phyloP scores from a whole-genome alignment of 2,113 vertebrate species.

The Pampusana beccarii region DNA sequence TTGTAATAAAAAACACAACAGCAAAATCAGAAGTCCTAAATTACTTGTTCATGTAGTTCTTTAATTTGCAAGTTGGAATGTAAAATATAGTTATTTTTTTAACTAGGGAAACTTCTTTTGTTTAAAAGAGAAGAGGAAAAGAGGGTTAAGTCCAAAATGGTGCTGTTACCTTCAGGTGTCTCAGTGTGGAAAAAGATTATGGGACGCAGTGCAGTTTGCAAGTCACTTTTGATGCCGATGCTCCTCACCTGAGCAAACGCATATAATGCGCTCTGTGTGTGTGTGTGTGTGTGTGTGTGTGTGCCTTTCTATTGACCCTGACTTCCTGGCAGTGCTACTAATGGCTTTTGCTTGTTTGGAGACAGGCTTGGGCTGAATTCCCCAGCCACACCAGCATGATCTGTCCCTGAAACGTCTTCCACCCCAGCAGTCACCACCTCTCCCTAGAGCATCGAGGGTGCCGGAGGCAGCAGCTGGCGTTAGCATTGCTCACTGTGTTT shows the following conservation, averaged over 20 bases:
- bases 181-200: not conserved
- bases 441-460: not conserved
- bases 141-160: not conserved
- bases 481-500: not conserved
- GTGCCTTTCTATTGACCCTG: not conserved
- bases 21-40: not conserved
- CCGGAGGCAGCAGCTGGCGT: not conserved
- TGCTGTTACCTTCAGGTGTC: not conserved
- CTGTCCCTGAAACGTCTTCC: not conserved
- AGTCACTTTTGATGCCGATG: not conserved
- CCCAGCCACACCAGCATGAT: fast-evolving
- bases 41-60: not conserved
- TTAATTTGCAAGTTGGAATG: not conserved
- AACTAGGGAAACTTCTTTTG: not conserved
- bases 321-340: not conserved
- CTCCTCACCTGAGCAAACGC: not conserved
- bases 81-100: not conserved
- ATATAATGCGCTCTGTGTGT: too few species aligned
- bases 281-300: not conserved
- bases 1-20: not conserved
- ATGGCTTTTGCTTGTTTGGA: not conserved
- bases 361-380: not conserved
- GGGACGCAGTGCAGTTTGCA: not conserved
- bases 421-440: fast-evolving
- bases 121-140: not conserved